phyloP scores from a whole-genome alignment of 2,113 vertebrate species.

The Carassius carassius region DNA sequence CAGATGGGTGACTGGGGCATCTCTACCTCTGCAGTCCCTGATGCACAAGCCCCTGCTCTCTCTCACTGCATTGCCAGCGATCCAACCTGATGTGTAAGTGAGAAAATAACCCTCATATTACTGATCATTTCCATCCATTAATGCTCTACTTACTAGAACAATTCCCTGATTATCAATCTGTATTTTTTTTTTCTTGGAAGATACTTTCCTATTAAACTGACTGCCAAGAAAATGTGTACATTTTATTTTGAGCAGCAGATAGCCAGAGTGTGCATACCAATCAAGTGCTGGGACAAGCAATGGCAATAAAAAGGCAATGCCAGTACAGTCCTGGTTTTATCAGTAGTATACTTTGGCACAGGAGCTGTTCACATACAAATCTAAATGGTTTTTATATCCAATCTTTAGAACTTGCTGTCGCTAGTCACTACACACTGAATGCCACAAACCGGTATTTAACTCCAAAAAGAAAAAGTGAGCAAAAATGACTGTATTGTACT shows the following conservation, averaged over 20 bases:
- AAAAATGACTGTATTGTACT: not conserved
- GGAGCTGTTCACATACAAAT: not conserved
- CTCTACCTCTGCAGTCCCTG: constrained; percentile 23
- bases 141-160: not conserved
- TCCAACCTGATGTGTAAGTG: constrained; percentile 35
- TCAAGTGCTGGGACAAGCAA: not conserved
- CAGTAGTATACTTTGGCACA: not conserved
- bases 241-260: constrained; percentile 13
- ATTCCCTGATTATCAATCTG: not conserved
- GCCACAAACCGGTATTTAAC: too few relatives aligned
- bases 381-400: not conserved
- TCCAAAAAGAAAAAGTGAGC: not conserved
- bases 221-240: not conserved
- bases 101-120: constrained; percentile 43
- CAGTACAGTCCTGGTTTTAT: not conserved
- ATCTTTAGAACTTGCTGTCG: too few relatives aligned
- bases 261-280: not conserved
- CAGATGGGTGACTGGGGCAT: constrained; percentile 23
- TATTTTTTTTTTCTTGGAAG: not conserved
- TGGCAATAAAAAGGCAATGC: not conserved
- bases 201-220: not conserved
- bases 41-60: constrained; percentile 3
- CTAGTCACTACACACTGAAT: too few relatives aligned
- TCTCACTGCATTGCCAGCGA: not conserved
- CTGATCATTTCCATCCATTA: not conserved